Conservation (phyloP, 2,888 invertebrate species). For the Chorisops tibialis region DNA sequence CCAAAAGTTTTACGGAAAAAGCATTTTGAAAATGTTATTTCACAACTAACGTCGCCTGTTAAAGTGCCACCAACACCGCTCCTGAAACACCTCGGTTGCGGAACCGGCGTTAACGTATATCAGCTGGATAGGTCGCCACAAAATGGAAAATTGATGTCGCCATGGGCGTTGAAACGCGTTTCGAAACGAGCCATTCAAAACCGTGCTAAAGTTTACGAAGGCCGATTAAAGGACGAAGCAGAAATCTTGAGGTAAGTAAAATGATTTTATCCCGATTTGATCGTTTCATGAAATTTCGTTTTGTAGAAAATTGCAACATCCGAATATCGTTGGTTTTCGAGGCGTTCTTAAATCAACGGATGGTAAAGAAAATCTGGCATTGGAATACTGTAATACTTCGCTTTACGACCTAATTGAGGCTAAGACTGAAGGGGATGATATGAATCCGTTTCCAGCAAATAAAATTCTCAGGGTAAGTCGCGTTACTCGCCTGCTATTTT, state of each 20-base stretch:
- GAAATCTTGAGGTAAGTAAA: slow-evolving; percentile 58
- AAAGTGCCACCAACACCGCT: slow-evolving; percentile 71
- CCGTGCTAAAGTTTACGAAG: slow-evolving; percentile 44
- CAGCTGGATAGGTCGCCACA: slow-evolving; percentile 70
- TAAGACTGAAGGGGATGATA: slow-evolving; percentile 54
- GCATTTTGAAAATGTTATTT: slow-evolving; percentile 42
- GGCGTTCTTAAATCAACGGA: slow-evolving; percentile 50
- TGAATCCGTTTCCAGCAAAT: slow-evolving; percentile 58
- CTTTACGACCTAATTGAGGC: slow-evolving; percentile 73
- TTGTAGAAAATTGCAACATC: slow-evolving; percentile 62
- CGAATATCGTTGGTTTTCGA: slow-evolving; percentile 78
- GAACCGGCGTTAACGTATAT: slow-evolving; percentile 77
- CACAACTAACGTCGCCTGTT: slow-evolving; percentile 44
- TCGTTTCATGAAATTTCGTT: neutral
- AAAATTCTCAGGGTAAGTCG: slow-evolving; percentile 58
- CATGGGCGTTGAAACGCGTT: slow-evolving; percentile 82
- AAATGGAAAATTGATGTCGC: slow-evolving; percentile 67
- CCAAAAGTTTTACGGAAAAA: slow-evolving; percentile 39
- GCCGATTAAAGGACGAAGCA: slow-evolving; percentile 68
- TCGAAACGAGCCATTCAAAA: slow-evolving; percentile 54
- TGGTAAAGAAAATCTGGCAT: slow-evolving; percentile 62
- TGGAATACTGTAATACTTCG: slow-evolving; percentile 73
- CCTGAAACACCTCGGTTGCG: slow-evolving; percentile 70
- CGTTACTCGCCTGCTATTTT: no score
- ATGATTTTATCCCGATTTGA: no score